Evolutionary conservation across 92 coral and sea anemone genomes (phyloP).

Genomic region (Diadumene lineata): DNA sequence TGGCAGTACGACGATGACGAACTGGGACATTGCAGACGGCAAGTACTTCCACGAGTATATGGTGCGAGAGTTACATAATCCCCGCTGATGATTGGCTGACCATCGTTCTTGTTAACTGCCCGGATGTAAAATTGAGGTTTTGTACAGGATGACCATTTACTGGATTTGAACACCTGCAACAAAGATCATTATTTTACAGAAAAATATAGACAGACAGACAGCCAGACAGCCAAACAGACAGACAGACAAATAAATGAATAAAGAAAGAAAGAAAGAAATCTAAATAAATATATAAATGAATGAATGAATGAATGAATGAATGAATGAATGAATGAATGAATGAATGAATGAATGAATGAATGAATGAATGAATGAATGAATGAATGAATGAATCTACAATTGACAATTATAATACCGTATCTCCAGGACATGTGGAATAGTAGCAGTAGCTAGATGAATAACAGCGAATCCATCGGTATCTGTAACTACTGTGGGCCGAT

Average conservation of each 20-base stretch:
- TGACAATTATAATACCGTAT: conserved; percentile 7
- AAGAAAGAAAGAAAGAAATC: too few relatives aligned
- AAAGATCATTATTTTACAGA: too few relatives aligned
- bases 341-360: too few relatives aligned
- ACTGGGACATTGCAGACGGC: conserved; percentile 29
- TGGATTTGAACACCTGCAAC: conserved; percentile 22
- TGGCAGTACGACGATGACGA: conserved; percentile 18
- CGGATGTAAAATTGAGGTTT: conserved; percentile 40
- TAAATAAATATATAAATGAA: too few relatives aligned
- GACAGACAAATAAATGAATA: too few relatives aligned
- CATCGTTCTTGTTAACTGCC: conserved; percentile 66
- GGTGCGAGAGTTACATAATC: conserved; percentile 45
- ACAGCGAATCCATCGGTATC: conserved; percentile 47
- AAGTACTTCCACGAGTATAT: conserved; percentile 2
- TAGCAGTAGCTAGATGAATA: conserved; percentile 18
- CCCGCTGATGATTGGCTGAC: conserved; percentile 74
- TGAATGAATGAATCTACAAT: too few relatives aligned
- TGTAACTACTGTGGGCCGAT: conserved; percentile 28
- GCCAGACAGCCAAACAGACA: too few relatives aligned
- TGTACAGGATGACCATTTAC: conserved; percentile 57
- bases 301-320: too few relatives aligned
- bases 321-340: too few relatives aligned
- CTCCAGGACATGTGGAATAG: conserved; percentile 45
- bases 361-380: too few relatives aligned
- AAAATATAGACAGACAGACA: too few relatives aligned